A percentile compares a stretch with the other conserved stretches of the same genome.
These are phyloP conservation scores for Pyralis farinalis DNA, from an alignment of 2,888 invertebrate genomes.

Conservation along the genomic window DNA sequence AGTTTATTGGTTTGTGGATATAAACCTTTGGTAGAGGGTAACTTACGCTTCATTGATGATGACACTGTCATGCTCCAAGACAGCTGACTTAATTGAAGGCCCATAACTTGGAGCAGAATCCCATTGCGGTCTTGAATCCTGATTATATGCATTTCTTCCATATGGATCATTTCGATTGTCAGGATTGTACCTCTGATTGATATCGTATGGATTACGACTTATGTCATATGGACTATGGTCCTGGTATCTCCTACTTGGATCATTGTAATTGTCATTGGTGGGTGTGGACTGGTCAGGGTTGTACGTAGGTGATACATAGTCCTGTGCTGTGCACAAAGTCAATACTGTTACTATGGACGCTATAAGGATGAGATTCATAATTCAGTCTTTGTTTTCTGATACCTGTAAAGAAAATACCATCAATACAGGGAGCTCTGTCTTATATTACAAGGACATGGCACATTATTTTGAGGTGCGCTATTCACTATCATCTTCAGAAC, in stretches of 20 bases:
- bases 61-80: conserved; percentile 68
- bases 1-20: no score
- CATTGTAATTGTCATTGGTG: conserved; percentile 53
- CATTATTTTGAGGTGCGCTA: not conserved
- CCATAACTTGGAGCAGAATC: conserved; percentile 45
- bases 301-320: conserved; percentile 58
- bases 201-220: conserved; percentile 33
- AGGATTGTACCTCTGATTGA: conserved; percentile 25
- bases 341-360: conserved; percentile 36
- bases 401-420: conserved; percentile 41
- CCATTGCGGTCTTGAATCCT: conserved; percentile 55
- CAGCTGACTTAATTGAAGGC: conserved; percentile 42
- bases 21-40: no score
- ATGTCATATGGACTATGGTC: conserved; percentile 39
- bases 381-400: conserved; percentile 50
- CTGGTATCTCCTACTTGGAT: conserved; percentile 45
- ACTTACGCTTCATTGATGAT: conserved; percentile 81
- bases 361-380: conserved; percentile 61
- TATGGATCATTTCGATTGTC: conserved; percentile 32
- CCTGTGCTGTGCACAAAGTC: conserved; percentile 51
- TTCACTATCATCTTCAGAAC: no score
- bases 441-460: not conserved
- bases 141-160: conserved; percentile 34
- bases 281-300: conserved; percentile 46
- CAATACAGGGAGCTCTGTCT: conserved; percentile 7